Evolutionary conservation across 2,888 invertebrate genomes (phyloP).

Genomic region (Calephelis perditalis): DNA sequence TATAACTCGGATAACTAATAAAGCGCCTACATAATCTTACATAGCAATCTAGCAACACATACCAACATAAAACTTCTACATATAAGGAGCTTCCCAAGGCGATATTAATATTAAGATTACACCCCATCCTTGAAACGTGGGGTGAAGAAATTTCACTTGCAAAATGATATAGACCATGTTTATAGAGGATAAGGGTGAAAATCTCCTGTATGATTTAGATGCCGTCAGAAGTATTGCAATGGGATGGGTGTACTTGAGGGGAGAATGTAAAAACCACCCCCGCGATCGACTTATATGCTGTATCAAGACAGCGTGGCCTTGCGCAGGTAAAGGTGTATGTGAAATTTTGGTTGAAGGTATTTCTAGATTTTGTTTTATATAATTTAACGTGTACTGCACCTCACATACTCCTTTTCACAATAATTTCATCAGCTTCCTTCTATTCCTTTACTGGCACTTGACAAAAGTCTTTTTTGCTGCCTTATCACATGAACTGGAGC

Average conservation of each 20-base stretch:
- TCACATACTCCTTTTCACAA: too few relatives aligned
- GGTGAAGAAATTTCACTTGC: conserved; percentile 20
- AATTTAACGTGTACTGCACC: too few relatives aligned
- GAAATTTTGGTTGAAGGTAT: conserved; percentile 16
- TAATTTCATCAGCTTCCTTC: too few relatives aligned
- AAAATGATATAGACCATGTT: conserved; percentile 23
- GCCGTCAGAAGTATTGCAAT: conserved; percentile 17
- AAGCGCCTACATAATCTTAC: conserved; percentile 45
- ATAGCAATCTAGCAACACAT: conserved; percentile 43
- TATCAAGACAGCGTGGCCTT: conserved; percentile 61
- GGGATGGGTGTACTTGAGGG: conserved; percentile 61
- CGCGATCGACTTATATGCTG: conserved; percentile 77
- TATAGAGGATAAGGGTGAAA: conserved; percentile 28
- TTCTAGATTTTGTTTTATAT: too few relatives aligned
- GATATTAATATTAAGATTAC: conserved; percentile 72
- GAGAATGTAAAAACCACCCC: conserved; percentile 75
- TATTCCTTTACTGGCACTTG: too few relatives aligned
- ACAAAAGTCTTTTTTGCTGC: too few relatives aligned
- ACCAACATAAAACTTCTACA: conserved; percentile 66
- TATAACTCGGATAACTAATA: conserved; percentile 36
- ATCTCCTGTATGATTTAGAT: conserved; percentile 23
- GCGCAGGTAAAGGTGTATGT: conserved; percentile 33
- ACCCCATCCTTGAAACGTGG: conserved; percentile 38
- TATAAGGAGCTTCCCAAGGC: conserved; percentile 64
- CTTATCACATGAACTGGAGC: too few relatives aligned